phyloP scores from a whole-genome alignment of 2,888 invertebrate genomes.

The Callyntrura guangdongensis region DNA sequence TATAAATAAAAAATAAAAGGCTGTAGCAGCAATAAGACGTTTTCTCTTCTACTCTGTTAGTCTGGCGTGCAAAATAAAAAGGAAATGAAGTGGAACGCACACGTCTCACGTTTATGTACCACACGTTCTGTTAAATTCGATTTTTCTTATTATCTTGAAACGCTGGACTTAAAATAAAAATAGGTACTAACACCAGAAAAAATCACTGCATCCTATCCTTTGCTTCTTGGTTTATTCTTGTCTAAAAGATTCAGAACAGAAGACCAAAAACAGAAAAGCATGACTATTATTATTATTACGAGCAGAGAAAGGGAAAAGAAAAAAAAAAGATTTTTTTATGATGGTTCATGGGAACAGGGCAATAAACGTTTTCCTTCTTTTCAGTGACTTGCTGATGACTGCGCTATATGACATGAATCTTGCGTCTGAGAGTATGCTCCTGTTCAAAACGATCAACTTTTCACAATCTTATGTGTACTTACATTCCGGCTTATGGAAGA shows the following conservation, averaged over 20 bases:
- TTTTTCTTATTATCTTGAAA: neutral
- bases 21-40: neutral
- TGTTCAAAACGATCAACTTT: slow-evolving; percentile 18
- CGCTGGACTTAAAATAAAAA: slow-evolving; percentile 1
- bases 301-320: neutral
- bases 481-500: neutral
- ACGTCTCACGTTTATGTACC: slow-evolving; percentile 43
- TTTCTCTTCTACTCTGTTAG: neutral
- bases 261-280: neutral
- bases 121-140: slow-evolving; percentile 43
- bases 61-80: neutral
- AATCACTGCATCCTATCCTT: neutral
- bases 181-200: neutral
- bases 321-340: slow-evolving; percentile 55
- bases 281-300: neutral
- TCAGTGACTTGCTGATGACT: neutral
- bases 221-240: neutral
- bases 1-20: too few species aligned
- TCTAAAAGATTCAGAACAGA: neutral
- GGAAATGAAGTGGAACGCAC: slow-evolving; percentile 37
- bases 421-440: slow-evolving; percentile 1
- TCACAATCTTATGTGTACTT: too few species aligned
- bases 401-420: neutral
- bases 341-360: slow-evolving; percentile 26
- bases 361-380: slow-evolving; percentile 12